Base-by-base conservation (phyloP, 2,797 vertebrate species). In the Serranus cabrilla region DNA sequence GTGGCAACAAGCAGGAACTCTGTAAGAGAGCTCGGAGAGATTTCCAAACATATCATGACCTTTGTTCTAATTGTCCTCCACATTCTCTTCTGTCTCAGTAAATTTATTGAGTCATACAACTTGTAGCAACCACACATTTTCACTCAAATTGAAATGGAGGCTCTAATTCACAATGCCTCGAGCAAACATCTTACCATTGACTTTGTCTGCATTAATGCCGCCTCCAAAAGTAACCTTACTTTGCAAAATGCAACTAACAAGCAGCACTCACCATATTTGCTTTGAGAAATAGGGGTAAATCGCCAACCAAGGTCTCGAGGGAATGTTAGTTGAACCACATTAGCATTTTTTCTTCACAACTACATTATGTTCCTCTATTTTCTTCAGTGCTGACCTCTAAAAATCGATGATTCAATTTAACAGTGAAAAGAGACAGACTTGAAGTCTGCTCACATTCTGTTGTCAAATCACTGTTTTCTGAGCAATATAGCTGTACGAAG, bases 51-150 rank as follows among this genome's bases (percentile, higher is more conserved):
- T 1, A 51, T 17, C 2, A 13, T 68, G 50, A 85, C 82, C 78
- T 78, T 79, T 82, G 65, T 49, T 58, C 72, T 37, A 17, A 20
- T 85, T 83, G 71, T 39, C 31, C 2, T 27, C 39, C 31, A 40
- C 16, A 6, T 17, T 49, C 39, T 37, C 47, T 27, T 49, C n/a
- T n/a, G 37, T 34, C 46, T 63, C n/a, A 10, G 13, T 13, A 18
- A 43, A 57, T 37, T n/a, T 2, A 54, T n/a, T 6, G 11, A 66
- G 20, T 60, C 40, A 47, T 7, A 54, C 9, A 58, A 42, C 4
- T 21, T 6, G 0, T 16, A 74, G 27, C 21, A 64, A 57, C 34
- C 9, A 59, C 23, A 63, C 13, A 45, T 23, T 68, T 39, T 55
- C 25, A 21, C 10, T 58, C 7, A 11, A 14, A 42, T 11, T 46